phyloP scores from a whole-genome alignment of 2,888 invertebrate species.

The Eutolmus rufibarbis region DNA sequence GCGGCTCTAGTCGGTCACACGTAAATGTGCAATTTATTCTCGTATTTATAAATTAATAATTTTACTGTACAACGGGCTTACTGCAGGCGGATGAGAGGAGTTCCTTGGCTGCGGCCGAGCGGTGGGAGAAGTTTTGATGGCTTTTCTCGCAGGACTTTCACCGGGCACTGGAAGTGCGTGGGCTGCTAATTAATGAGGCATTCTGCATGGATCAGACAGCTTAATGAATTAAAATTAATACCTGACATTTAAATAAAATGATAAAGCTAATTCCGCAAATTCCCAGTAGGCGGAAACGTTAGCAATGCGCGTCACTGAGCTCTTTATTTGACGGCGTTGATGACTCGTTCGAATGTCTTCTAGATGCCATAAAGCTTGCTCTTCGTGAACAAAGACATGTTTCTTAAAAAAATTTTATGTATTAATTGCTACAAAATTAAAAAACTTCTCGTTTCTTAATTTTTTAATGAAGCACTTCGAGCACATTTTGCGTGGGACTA shows the following conservation, averaged over 20 bases:
- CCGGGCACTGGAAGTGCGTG: background rate
- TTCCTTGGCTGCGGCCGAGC: background rate
- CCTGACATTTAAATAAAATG: background rate
- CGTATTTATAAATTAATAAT: conserved; percentile 34
- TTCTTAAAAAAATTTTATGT: background rate
- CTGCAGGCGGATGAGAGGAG: conserved; percentile 16
- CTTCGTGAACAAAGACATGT: background rate
- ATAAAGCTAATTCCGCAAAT: background rate
- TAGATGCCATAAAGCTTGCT: background rate
- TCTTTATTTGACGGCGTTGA: background rate
- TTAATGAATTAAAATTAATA: background rate
- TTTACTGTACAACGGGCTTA: conserved; percentile 25
- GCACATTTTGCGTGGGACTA: background rate
- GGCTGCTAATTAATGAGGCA: background rate
- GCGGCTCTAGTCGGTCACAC: conserved; percentile 10
- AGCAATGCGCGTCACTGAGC: background rate
- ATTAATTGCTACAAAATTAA: background rate
- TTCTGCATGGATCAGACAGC: background rate
- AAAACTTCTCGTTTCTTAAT: background rate
- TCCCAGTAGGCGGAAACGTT: background rate
- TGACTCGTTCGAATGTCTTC: background rate
- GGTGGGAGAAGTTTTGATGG: background rate
- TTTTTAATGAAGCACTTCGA: background rate
- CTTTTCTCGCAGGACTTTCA: background rate
- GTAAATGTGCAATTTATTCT: conserved; percentile 31